Percentiles rank a stretch among this genome's conserved stretches.
phyloP scores from a whole-genome alignment of 2,888 invertebrate genomes.

The Tromatobia lineatoria region DNA sequence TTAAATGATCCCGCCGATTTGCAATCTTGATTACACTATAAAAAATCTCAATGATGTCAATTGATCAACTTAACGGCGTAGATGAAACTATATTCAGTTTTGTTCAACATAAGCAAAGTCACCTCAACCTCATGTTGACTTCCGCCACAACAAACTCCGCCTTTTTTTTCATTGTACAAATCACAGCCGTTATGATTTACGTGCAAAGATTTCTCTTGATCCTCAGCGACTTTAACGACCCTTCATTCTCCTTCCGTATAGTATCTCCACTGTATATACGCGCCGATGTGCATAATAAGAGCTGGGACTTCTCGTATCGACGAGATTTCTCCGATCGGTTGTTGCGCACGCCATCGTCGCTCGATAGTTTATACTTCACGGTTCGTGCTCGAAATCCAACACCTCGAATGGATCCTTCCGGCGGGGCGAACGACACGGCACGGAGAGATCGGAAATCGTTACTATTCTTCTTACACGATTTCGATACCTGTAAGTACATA shows the following conservation, averaged over 20 bases:
- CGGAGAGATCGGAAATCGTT: slow-evolving; percentile 53
- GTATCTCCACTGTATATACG: background rate
- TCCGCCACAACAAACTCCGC: background rate
- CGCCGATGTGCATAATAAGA: slow-evolving; percentile 16
- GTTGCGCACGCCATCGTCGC: slow-evolving; percentile 7
- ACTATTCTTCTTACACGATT: slow-evolving; percentile 14
- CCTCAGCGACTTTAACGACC: slow-evolving; percentile 27
- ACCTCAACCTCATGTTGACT: background rate
- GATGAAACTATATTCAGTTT: too few species aligned
- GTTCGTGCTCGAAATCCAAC: slow-evolving; percentile 64
- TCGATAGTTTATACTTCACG: slow-evolving; percentile 18
- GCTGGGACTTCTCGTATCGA: slow-evolving; percentile 21
- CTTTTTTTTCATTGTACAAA: background rate
- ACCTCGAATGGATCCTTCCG: slow-evolving; percentile 67
- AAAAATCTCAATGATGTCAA: too few species aligned
- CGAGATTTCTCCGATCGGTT: slow-evolving; percentile 31
- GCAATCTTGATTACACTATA: too few species aligned
- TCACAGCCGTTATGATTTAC: slow-evolving; percentile 21
- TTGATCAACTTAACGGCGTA: too few species aligned
- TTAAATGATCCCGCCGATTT: too few species aligned
- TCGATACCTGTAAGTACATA: background rate
- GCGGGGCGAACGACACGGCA: slow-evolving; percentile 33
- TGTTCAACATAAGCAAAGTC: background rate
- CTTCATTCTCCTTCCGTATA: slow-evolving; percentile 8
- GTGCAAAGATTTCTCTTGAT: slow-evolving; percentile 36